A percentile compares a stretch with the other conserved stretches of the same genome.
phyloP scores from a whole-genome alignment of 2,797 vertebrate genomes.

The Bovichtus variegatus region DNA sequence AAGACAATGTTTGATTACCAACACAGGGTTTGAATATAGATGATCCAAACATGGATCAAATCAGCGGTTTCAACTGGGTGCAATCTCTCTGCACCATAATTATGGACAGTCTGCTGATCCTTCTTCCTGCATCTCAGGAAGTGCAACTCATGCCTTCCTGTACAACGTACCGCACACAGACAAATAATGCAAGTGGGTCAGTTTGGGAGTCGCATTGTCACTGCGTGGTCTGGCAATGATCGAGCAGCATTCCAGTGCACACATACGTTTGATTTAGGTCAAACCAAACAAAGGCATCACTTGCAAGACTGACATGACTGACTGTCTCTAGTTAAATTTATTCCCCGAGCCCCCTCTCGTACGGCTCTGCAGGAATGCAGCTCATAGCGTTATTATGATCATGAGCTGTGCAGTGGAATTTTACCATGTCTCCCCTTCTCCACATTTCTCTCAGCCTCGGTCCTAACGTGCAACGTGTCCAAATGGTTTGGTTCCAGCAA shows the following conservation, averaged over 20 bases:
- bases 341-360: constrained; percentile 27
- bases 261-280: constrained; percentile 80
- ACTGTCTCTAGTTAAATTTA: constrained; percentile 72
- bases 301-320: constrained; percentile 61
- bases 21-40: constrained; percentile 28
- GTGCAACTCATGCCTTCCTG: constrained; percentile 81
- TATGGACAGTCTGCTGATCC: constrained; percentile 83
- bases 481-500: constrained; percentile 70
- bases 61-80: constrained; percentile 58
- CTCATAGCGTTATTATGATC: constrained; percentile 75
- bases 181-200: constrained; percentile 78
- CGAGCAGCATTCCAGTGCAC: constrained; percentile 65
- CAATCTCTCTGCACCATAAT: constrained; percentile 75
- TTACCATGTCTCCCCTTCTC: constrained; percentile 69
- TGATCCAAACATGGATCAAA: constrained; percentile 69
- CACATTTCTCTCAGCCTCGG: constrained; percentile 62
- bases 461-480: constrained; percentile 82
- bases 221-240: constrained; percentile 67
- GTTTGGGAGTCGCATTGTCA: constrained; percentile 72
- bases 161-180: constrained; percentile 62
- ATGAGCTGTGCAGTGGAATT: constrained; percentile 78
- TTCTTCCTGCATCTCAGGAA: constrained; percentile 86
- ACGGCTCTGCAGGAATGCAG: constrained; percentile 75
- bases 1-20: constrained; percentile 37
- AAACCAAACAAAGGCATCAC: constrained; percentile 78